Base-by-base conservation (phyloP, 2,797 vertebrate species). In the Chloroceryle inda region DNA sequence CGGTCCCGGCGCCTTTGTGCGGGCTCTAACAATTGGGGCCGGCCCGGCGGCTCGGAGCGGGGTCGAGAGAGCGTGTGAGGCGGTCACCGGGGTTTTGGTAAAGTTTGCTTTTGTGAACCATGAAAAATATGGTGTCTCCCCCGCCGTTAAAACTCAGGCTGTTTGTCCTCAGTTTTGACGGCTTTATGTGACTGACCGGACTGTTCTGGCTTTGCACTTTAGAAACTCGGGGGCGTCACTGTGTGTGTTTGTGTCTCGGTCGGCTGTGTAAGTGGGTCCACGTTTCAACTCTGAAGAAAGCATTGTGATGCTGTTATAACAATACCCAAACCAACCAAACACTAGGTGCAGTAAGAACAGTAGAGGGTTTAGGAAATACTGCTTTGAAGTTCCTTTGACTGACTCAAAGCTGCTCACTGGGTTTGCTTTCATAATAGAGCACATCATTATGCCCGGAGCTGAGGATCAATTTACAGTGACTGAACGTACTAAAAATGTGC, bases 121-220 rank as follows among this genome's bases (percentile, higher is more conserved):
- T 3, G 31, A 4, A 11, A 4, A 14, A 7, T 3, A 2, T 17
- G 4, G 17, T 6, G 63, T 3, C 13, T 10, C 10, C 8, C 7
- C 6, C 42, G 10, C 40, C 1, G 47, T 13, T 13, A 15, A 2
- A 0, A 56, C 26, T 18, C 21, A 0, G 76, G 5, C 61, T 27
- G 63, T 24, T 38, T n/a, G 64, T 9, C n/a, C n/a, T 27, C 21
- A 1, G 68, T 26, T 47, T 11, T 82, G 87, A 72, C 74, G 75
- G 71, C 17, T 44, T 40, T 35, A 6, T 40, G 10, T 5, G 53
- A 1, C 66, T 10, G 73, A 38, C 10, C 24, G 4, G 40, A 0
- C 55, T 16, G 27, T 5, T 35, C 22, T 10, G 5, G 3, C 12
- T 5, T 44, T 1, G 47, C 5, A 0, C 40, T 10, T 33, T 10